Percentiles rank a stretch among this genome's conserved stretches.
Conservation (phyloP, 2,797 vertebrate genomes). For the Passerculus sandwichensis region DNA sequence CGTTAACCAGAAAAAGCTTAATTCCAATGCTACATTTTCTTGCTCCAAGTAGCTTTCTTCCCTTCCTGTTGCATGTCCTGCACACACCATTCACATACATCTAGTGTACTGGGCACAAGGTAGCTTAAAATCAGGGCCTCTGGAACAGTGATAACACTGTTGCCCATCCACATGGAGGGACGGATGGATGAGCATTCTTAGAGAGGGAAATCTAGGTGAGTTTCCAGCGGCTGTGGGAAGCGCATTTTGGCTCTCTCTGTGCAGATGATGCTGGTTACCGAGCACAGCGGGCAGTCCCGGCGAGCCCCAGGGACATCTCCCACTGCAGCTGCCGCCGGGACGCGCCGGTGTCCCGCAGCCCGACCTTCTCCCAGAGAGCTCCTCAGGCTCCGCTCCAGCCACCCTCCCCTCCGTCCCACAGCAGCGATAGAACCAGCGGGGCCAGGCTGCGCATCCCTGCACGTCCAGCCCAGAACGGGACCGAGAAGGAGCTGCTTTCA, state of each 20-base stretch:
- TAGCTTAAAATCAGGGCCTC: neutral
- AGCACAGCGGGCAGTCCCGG: accelerated
- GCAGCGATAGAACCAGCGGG: neutral
- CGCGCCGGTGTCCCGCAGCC: neutral
- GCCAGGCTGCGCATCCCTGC: neutral
- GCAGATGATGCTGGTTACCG: accelerated
- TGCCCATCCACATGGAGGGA: neutral
- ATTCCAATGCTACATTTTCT: neutral
- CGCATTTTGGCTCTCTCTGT: accelerated
- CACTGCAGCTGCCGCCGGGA: accelerated
- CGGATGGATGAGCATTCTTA: too few species aligned
- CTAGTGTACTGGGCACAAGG: accelerated
- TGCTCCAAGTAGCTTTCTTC: neutral
- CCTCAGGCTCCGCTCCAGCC: too few species aligned
- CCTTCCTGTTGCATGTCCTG: neutral
- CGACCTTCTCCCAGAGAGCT: too few species aligned
- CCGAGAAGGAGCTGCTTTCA: accelerated
- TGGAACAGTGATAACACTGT: accelerated
- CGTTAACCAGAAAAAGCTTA: neutral
- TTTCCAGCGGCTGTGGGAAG: neutral
- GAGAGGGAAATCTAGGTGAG: neutral
- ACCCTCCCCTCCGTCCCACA: neutral
- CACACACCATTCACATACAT: accelerated
- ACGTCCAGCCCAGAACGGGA: neutral
- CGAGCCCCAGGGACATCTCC: accelerated